Percentiles rank a stretch among this genome's conserved stretches.
Evolutionary conservation across 2,797 vertebrate genomes (phyloP).

Genomic region (Acanthis flammea): DNA sequence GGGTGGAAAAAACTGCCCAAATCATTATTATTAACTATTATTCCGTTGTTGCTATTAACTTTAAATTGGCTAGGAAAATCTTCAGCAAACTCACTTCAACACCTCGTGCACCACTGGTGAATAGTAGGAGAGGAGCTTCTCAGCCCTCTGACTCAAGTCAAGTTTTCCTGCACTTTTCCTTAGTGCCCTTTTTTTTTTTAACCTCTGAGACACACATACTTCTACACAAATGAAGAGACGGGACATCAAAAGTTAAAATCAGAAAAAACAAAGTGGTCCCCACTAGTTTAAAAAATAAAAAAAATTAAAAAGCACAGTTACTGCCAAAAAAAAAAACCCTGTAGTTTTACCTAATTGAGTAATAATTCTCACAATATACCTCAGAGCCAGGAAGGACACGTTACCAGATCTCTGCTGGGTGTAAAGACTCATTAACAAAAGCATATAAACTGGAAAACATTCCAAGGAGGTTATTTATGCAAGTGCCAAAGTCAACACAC

Average conservation of each 20-base stretch:
- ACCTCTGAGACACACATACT: neutral
- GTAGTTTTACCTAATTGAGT: neutral
- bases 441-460: conserved; percentile 42
- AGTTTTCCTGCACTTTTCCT: neutral
- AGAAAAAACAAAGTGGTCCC: neutral
- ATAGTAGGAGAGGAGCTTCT: neutral
- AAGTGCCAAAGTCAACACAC: conserved; percentile 61
- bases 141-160: neutral
- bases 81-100: neutral
- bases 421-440: conserved; percentile 36
- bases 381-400: conserved; percentile 1
- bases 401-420: conserved; percentile 23
- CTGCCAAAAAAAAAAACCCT: neutral
- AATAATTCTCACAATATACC: neutral
- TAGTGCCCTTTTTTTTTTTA: neutral
- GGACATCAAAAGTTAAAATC: neutral
- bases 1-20: neutral
- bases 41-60: neutral
- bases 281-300: neutral
- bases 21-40: neutral
- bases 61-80: neutral
- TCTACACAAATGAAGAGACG: neutral
- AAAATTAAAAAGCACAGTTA: neutral
- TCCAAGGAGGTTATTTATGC: conserved; percentile 58
- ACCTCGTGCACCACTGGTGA: neutral